Conservation (phyloP, 2,113 vertebrate genomes). For the Rhea americana region DNA sequence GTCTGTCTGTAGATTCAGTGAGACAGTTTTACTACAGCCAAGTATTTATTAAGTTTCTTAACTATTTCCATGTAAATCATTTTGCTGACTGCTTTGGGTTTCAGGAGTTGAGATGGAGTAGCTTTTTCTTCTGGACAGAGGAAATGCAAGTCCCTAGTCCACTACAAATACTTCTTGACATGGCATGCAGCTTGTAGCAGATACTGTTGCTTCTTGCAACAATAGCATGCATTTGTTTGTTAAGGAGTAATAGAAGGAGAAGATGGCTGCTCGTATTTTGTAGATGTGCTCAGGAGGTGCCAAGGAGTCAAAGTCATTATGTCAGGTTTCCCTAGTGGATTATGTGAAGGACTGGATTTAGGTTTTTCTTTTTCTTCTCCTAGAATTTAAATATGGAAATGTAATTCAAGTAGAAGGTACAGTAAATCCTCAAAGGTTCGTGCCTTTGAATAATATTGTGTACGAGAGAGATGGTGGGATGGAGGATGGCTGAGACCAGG, state of each 20-base stretch:
- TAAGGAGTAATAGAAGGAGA: slow-evolving; percentile 32
- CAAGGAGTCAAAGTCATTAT: not conserved
- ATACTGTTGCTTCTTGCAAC: not conserved
- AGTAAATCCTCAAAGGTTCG: not conserved
- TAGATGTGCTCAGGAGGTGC: not conserved
- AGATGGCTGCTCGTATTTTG: not conserved
- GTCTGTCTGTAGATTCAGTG: not conserved
- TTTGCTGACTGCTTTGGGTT: not conserved
- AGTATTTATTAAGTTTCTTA: not conserved
- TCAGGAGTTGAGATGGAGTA: not conserved
- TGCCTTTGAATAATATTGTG: not conserved
- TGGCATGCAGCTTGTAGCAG: not conserved
- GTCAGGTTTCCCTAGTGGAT: not conserved
- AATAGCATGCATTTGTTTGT: not conserved
- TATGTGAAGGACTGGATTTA: not conserved
- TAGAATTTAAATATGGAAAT: slow-evolving; percentile 2
- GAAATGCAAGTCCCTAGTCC: not conserved
- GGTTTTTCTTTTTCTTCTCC: not conserved
- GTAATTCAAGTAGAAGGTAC: not conserved
- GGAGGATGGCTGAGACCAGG: not conserved
- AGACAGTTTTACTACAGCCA: not conserved
- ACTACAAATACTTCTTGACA: slow-evolving; percentile 7
- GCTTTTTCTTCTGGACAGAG: not conserved
- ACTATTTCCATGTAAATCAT: not conserved
- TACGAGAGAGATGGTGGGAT: not conserved